A percentile compares a stretch with the other conserved stretches of the same genome.
Evolutionary conservation across 2,888 invertebrate species (phyloP).

Genomic region (Nebria salina): DNA sequence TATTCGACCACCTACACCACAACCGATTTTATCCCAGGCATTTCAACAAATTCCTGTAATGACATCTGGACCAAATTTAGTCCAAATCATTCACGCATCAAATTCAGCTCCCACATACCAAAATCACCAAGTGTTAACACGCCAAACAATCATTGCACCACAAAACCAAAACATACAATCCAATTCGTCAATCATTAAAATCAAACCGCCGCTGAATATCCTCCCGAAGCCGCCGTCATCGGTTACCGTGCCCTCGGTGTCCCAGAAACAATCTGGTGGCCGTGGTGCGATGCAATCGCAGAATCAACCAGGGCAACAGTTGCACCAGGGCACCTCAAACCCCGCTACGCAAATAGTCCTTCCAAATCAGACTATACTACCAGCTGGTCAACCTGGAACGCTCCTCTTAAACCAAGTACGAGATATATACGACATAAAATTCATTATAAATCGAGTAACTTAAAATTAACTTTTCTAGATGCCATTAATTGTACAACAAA

Average conservation of each 20-base stretch:
- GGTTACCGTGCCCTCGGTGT: slow-evolving; percentile 59
- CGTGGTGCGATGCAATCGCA: slow-evolving; percentile 54
- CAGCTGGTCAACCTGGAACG: slow-evolving; percentile 57
- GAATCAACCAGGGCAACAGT: neutral
- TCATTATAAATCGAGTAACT: neutral
- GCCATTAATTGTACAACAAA: slow-evolving; percentile 72
- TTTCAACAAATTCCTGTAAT: slow-evolving; percentile 48
- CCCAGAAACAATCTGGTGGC: slow-evolving; percentile 57
- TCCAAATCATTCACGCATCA: slow-evolving; percentile 47
- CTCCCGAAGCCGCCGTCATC: slow-evolving; percentile 62
- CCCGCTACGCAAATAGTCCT: slow-evolving; percentile 33
- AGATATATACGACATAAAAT: slow-evolving; percentile 47
- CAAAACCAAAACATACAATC: slow-evolving; percentile 45
- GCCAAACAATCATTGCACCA: slow-evolving; percentile 44
- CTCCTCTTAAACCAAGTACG: slow-evolving; percentile 62
- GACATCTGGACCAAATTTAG: slow-evolving; percentile 46
- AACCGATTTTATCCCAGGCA: slow-evolving; percentile 59
- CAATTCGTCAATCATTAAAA: slow-evolving; percentile 61
- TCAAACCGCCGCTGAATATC: slow-evolving; percentile 62
- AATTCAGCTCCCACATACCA: slow-evolving; percentile 40
- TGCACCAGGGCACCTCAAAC: slow-evolving; percentile 33
- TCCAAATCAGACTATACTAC: slow-evolving; percentile 56
- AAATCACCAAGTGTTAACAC: slow-evolving; percentile 36
- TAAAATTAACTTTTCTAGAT: slow-evolving; percentile 54
- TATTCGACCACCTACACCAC: slow-evolving; percentile 61